Base-by-base conservation (phyloP, 2,888 invertebrate genomes). In the Pandemis heparana region DNA sequence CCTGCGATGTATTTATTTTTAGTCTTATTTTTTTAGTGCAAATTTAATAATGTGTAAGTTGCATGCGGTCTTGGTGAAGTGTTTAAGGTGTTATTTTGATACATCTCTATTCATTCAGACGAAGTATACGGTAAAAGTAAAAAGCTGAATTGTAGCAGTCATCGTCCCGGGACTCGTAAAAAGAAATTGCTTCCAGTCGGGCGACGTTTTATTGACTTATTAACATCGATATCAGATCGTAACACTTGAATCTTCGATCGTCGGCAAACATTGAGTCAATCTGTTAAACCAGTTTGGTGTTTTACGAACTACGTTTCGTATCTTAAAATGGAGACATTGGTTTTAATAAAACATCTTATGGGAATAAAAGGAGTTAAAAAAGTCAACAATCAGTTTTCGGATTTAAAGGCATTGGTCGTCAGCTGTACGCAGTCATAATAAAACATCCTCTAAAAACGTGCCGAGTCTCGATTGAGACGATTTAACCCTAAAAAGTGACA, bases 161-260 rank as follows among this genome's bases (percentile, higher is more conserved):
- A 88, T 88, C 91, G 90, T 86, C 92, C 79, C 79, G 92, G 91
- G 93, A 91, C 91, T 88, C 91, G 87, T 93, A 92, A 93, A 93
- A 93, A 89, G 92, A 92, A 93, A 93, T 93, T 93, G 93, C 92
- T 92, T 93, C 89, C 88, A 92, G 88, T 91, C 87, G 87, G 86
- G 82, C 90, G 90, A 89, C 92, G 90, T 92, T 93, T 93, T 93
- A 93, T 92, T 93, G 92, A 93, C 93, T 93, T 93, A 93, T 93
- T 93, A 93, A 92, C 92, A 92, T 92, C 92, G 92, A 93, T 93
- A 93, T 93, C 92, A 87, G 92, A 92, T 92, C 92, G 92, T 92
- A 91, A 91, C 91, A 89, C 89, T 92, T 86, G 88, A 91, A 91
- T 91, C 92, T 92, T 92, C 92, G 92, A 92, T 92, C 90, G 89